These are phyloP conservation scores for Patiria miniata DNA, from an alignment of 35 echinoderm and acorn worm genomes.

Conservation along the genomic window DNA sequence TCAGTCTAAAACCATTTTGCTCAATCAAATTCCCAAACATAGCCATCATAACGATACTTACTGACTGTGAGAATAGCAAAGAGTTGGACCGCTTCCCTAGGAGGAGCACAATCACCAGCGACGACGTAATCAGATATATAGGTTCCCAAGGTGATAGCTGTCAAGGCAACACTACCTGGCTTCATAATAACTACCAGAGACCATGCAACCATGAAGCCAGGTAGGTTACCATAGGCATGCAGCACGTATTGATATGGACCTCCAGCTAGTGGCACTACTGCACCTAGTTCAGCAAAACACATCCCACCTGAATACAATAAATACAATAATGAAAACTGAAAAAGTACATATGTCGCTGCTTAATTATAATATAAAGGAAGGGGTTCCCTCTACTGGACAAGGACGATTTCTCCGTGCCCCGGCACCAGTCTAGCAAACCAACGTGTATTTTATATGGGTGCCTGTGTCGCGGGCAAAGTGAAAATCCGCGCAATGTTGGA, in stretches of 20 bases:
- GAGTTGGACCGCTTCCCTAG: neutral
- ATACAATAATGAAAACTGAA: too few species aligned
- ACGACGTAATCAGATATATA: slow-evolving; percentile 35
- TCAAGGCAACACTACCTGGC: slow-evolving; percentile 18
- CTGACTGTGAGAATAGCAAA: slow-evolving; percentile 42
- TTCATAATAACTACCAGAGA: slow-evolving; percentile 14
- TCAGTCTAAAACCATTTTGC: too few species aligned
- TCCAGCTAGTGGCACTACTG: slow-evolving; percentile 68
- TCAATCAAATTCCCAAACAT: too few species aligned
- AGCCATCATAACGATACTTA: slow-evolving; percentile 10
- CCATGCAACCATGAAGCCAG: slow-evolving; percentile 50
- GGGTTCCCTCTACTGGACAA: too few species aligned
- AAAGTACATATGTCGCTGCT: too few species aligned
- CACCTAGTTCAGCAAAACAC: slow-evolving; percentile 68
- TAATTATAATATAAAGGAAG: too few species aligned
- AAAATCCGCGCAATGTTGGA: too few species aligned
- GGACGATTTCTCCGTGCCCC: too few species aligned
- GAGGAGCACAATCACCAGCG: slow-evolving; percentile 24
- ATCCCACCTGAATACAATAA: too few species aligned
- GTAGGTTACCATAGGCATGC: slow-evolving; percentile 53
- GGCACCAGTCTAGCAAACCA: too few species aligned
- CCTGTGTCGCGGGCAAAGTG: too few species aligned
- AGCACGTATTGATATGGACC: slow-evolving; percentile 68
- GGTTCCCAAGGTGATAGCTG: slow-evolving; percentile 19
- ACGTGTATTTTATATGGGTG: too few species aligned